phyloP scores from a whole-genome alignment of 2,797 vertebrate genomes.

The Nothura maculosa region DNA sequence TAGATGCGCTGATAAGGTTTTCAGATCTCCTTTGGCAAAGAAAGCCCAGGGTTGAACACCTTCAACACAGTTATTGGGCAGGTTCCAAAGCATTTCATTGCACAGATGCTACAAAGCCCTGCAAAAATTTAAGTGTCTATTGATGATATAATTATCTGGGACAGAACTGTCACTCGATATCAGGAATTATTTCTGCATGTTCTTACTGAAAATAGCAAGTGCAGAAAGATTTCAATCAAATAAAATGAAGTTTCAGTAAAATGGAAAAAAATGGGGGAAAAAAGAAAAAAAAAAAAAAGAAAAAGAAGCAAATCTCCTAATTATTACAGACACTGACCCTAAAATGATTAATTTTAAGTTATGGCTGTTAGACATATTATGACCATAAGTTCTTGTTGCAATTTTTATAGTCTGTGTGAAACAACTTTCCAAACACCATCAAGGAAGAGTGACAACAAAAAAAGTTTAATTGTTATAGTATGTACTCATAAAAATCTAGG shows the following conservation, averaged over 20 bases:
- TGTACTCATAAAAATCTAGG: background rate
- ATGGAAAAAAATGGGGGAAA: background rate
- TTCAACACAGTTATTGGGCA: background rate
- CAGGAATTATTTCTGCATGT: constrained; percentile 5
- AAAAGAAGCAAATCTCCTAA: background rate
- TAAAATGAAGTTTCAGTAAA: background rate
- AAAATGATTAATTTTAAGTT: background rate
- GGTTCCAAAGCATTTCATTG: constrained; percentile 28
- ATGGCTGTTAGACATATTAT: background rate
- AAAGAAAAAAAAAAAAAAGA: background rate
- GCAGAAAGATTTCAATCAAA: constrained; percentile 46
- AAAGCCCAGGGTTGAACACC: constrained; percentile 31
- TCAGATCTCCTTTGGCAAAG: constrained; percentile 28
- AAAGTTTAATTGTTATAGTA: background rate
- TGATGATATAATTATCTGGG: constrained; percentile 38
- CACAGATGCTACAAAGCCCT: constrained; percentile 29
- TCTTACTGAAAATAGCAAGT: constrained; percentile 11
- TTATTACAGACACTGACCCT: background rate
- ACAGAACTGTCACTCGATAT: constrained; percentile 35
- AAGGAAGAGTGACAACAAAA: background rate
- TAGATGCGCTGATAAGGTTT: constrained; percentile 34
- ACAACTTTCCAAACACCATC: background rate
- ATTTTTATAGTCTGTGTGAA: background rate
- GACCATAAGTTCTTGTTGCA: background rate
- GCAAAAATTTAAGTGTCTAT: constrained; percentile 35